Base-by-base conservation (phyloP, 2,888 invertebrate genomes). In the Orchestes rusci region DNA sequence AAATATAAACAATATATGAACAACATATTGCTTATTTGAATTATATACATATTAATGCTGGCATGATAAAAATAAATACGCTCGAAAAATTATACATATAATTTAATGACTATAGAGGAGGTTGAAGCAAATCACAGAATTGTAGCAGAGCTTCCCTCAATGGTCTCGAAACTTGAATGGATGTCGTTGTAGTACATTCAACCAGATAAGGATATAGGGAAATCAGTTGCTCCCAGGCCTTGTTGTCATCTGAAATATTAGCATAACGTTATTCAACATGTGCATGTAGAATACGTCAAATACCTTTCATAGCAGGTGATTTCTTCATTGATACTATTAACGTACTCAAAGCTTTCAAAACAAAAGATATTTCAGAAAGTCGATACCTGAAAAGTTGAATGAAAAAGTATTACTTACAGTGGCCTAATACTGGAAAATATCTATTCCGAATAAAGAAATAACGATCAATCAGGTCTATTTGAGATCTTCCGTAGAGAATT, bases 331-430 rank as follows among this genome's bases (percentile, higher is more conserved):
- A 91, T 38, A 87, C 81, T 4, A 94, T 83, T 31, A 96, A 73
- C 0, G 95, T 94, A 20, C 93, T 89, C 42, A 95, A 83, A 41
- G 95, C 95, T 69, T 94, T 92, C 41, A 96, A 68, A 17, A 95
- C 95, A 69, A 95, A 95, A 36, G 93, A 91, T 68, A 96, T 92
- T 72, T 96, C 95, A 2, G 94, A 91, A 51, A 95, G 73, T 50
- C 94, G 79, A 64, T 93, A 91, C 70, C 94, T 92, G 67, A 49
- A 70, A n/a, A n/a, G n/a, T n/a, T n/a, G n/a, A n/a, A n/a, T n/a
- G n/a, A n/a, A n/a, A n/a, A n/a, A n/a, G n/a, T n/a, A n/a, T n/a
- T n/a, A n/a, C n/a, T n/a, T n/a, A n/a, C n/a, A n/a, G n/a, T n/a
- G n/a, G n/a, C n/a, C n/a, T n/a, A n/a, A n/a, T n/a, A n/a, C n/a